A percentile compares a stretch with the other conserved stretches of the same genome.
These are phyloP conservation scores for Bombus superbus DNA, from an alignment of 1,140 invertebrate species.

Conservation along the genomic window DNA sequence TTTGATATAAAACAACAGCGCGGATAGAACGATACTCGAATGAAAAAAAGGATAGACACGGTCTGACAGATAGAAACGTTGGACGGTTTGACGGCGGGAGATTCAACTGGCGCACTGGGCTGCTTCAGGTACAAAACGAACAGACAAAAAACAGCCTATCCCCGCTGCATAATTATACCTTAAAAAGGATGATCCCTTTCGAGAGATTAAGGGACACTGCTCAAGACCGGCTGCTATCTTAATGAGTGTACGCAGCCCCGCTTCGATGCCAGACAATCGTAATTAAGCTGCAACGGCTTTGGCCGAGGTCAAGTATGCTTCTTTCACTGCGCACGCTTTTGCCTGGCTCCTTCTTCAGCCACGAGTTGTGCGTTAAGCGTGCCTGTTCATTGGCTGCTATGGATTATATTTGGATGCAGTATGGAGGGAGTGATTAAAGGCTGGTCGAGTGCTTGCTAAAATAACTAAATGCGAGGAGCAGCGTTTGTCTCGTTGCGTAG, in stretches of 20 bases:
- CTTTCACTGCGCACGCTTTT: too few relatives aligned
- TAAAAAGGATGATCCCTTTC: constrained; percentile 69
- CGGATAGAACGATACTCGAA: neutral
- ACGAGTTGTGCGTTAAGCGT: neutral
- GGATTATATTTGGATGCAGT: neutral
- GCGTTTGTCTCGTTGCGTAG: neutral
- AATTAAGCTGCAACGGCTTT: constrained; percentile 43
- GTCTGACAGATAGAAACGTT: constrained; percentile 60
- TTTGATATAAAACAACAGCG: constrained; percentile 51
- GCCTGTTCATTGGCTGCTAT: neutral
- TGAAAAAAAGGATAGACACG: neutral
- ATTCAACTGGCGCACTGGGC: neutral
- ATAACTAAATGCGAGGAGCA: neutral
- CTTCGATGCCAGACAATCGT: constrained; percentile 49
- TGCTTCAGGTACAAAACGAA: constrained; percentile 41
- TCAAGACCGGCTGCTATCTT: constrained; percentile 67
- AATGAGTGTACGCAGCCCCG: constrained; percentile 63
- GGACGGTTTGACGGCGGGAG: constrained; percentile 50
- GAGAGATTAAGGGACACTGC: constrained; percentile 66
- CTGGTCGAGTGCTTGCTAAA: neutral
- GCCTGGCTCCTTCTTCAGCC: neutral
- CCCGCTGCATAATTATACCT: constrained; percentile 62
- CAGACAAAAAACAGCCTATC: neutral
- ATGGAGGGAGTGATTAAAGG: neutral
- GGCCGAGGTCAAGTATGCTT: constrained; percentile 37